Conservation (phyloP, 1,140 invertebrate genomes). For the Phymastichus coffea region DNA sequence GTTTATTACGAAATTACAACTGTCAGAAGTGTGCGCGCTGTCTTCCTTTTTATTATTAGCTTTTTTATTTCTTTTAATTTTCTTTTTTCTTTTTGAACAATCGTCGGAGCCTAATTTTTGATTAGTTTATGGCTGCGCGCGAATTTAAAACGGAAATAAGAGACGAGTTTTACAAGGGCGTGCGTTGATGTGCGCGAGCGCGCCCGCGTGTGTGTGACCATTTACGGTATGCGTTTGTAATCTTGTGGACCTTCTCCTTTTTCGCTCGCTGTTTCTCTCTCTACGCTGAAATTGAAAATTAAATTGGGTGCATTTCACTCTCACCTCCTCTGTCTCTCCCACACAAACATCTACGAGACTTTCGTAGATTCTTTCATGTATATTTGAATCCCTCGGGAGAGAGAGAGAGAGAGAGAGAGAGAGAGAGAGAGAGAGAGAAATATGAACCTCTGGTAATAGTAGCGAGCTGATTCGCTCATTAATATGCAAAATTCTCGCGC, state of each 20-base stretch:
- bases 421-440: too few species aligned
- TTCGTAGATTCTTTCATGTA: background rate
- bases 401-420: too few species aligned
- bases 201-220: too few species aligned
- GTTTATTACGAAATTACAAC: constrained; percentile 57
- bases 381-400: background rate
- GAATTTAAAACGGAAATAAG: constrained; percentile 20
- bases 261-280: background rate
- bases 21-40: constrained; percentile 43
- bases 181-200: too few species aligned
- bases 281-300: constrained; percentile 20
- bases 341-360: too few species aligned
- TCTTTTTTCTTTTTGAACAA: constrained; percentile 29
- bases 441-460: constrained; percentile 8
- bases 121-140: constrained; percentile 27
- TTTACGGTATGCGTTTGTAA: constrained; percentile 17
- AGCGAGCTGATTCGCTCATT: constrained; percentile 1
- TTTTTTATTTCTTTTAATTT: constrained; percentile 7
- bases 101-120: constrained; percentile 19
- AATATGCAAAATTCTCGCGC: constrained; percentile 13
- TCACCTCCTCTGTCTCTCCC: too few species aligned
- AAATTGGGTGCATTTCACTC: constrained; percentile 16
- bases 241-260: background rate
- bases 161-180: background rate
- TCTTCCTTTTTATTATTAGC: too few species aligned